Percentiles rank a stretch among this genome's conserved stretches.
Conservation (phyloP, 2,113 vertebrate species). For the Trematocara macrostoma region DNA sequence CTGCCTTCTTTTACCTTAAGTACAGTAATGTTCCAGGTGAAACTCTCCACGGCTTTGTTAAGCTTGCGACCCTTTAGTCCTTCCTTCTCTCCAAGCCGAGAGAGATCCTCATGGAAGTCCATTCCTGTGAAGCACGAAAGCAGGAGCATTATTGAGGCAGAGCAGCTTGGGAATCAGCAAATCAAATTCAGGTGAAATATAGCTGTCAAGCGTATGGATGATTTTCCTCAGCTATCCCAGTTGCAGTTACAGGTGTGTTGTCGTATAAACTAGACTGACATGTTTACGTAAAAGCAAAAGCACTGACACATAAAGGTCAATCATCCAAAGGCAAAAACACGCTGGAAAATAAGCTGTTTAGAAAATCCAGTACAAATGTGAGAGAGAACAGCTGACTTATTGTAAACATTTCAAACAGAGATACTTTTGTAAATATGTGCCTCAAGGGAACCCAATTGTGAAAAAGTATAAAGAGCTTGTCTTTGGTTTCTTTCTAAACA, state of each 20-base stretch:
- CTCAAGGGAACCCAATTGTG: not conserved
- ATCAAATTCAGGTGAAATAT: not conserved
- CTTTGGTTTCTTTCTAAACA: not conserved
- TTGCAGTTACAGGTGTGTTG: not conserved
- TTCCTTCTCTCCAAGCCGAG: constrained; percentile 81
- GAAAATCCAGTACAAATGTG: not conserved
- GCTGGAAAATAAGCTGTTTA: not conserved
- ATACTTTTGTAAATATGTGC: not conserved
- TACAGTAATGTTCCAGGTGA: constrained; percentile 86
- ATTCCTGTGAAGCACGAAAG: constrained; percentile 69
- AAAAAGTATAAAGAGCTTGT: not conserved
- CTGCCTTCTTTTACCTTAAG: constrained; percentile 64
- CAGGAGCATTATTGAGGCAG: not conserved
- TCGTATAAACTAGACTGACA: not conserved
- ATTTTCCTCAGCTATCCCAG: not conserved
- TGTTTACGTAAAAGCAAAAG: not conserved
- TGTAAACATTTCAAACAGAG: not conserved
- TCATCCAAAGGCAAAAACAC: not conserved
- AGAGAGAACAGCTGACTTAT: not conserved
- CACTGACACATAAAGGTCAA: constrained; percentile 17
- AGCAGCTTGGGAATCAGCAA: not conserved
- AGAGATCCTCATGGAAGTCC: constrained; percentile 85
- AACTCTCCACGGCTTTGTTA: constrained; percentile 85
- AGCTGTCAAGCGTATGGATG: not conserved
- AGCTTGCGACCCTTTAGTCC: constrained; percentile 84